phyloP scores from a whole-genome alignment of 2,888 invertebrate species.

The Catotricha subobsoleta region DNA sequence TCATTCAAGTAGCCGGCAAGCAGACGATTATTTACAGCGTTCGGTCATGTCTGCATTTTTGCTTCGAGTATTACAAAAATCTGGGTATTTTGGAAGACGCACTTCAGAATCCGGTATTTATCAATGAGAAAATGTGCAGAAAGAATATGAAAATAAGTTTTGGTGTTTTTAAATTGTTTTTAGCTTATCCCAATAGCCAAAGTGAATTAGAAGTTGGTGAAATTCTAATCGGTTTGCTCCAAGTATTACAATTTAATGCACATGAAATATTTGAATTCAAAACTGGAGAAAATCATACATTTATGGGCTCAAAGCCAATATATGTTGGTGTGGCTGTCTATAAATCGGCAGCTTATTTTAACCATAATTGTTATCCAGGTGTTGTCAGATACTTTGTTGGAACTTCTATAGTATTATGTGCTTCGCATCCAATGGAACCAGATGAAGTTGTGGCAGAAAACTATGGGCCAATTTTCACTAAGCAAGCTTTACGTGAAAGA shows the following conservation, averaged over 20 bases:
- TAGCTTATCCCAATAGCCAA: constrained; percentile 29
- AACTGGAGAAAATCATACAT: constrained; percentile 28
- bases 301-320: constrained; percentile 34
- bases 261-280: constrained; percentile 63
- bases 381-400: constrained; percentile 62
- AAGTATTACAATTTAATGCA: constrained; percentile 68
- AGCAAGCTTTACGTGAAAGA: constrained; percentile 36
- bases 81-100: constrained; percentile 40
- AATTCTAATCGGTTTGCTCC: constrained; percentile 48
- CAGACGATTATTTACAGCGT: constrained; percentile 54
- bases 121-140: not conserved
- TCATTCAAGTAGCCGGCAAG: constrained; percentile 39
- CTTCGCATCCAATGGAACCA: constrained; percentile 41
- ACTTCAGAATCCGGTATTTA: constrained; percentile 21
- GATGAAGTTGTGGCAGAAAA: constrained; percentile 63
- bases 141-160: not conserved
- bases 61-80: constrained; percentile 47
- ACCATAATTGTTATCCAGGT: constrained; percentile 68
- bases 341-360: constrained; percentile 58
- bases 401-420: constrained; percentile 48
- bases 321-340: constrained; percentile 56
- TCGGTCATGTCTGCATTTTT: constrained; percentile 62
- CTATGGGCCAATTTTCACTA: constrained; percentile 63
- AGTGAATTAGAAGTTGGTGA: constrained; percentile 41
- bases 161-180: not conserved